A percentile compares a stretch with the other conserved stretches of the same genome.
phyloP scores from a whole-genome alignment of 2,113 vertebrate genomes.

The Anser cygnoides region DNA sequence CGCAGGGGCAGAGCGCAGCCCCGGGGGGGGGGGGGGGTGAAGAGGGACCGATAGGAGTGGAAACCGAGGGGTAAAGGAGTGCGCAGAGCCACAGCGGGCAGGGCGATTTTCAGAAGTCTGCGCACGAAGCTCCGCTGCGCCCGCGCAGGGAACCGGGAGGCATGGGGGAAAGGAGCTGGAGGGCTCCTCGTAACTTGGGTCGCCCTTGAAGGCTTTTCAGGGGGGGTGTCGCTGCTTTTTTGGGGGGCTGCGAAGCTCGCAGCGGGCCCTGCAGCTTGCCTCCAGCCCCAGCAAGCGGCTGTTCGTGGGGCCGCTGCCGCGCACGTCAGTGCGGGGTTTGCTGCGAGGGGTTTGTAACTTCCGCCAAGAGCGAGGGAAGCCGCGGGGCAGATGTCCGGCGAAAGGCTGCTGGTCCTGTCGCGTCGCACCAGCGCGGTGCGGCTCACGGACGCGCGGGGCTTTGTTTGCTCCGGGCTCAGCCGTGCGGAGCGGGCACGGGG shows the following conservation, averaged over 20 bases:
- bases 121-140: too few relatives aligned
- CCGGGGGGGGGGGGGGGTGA: not conserved
- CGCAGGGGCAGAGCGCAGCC: not conserved
- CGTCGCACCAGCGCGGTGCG: not conserved
- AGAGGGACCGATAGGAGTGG: not conserved
- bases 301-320: not conserved
- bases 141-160: rapidly evolving
- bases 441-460: not conserved
- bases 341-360: not conserved
- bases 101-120: too few relatives aligned
- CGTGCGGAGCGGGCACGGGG: not conserved
- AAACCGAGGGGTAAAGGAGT: not conserved
- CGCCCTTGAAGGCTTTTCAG: not conserved
- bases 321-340: not conserved
- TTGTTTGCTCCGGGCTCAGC: not conserved
- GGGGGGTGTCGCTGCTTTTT: not conserved
- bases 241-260: not conserved
- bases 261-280: not conserved
- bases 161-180: not conserved
- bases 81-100: not conserved
- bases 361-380: not conserved
- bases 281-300: not conserved
- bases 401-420: not conserved
- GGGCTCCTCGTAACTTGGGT: not conserved
- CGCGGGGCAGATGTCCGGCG: not conserved